Evolutionary conservation across 2,113 vertebrate species (phyloP).

Genomic region (Poeciliopsis occidentalis): DNA sequence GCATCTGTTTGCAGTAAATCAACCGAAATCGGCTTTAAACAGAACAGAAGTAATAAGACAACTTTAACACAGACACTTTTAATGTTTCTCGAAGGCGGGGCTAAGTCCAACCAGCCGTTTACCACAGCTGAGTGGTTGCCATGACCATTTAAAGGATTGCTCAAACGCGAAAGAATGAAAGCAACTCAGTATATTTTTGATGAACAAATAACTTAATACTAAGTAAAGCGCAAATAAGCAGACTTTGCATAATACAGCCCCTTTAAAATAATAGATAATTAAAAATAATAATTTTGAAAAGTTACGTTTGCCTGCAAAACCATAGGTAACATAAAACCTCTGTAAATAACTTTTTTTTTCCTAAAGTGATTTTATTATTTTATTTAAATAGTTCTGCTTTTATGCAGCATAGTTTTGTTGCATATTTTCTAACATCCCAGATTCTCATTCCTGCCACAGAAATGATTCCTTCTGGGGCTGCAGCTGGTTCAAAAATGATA

Average conservation of each 20-base stretch:
- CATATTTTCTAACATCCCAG: conserved; percentile 5
- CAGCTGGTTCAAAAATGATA: conserved; percentile 29
- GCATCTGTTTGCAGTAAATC: background rate
- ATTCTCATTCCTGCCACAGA: conserved; percentile 18
- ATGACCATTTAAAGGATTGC: too few species aligned
- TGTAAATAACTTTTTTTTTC: background rate
- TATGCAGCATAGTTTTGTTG: background rate
- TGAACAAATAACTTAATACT: too few species aligned
- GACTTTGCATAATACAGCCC: too few species aligned
- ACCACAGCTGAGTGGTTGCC: too few species aligned
- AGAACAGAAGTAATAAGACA: too few species aligned
- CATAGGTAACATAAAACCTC: background rate
- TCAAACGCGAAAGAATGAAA: too few species aligned
- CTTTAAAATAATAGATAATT: too few species aligned
- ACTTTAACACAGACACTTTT: background rate
- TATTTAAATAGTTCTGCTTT: background rate
- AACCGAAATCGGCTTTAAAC: background rate
- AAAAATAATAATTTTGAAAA: too few species aligned
- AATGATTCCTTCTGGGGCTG: conserved; percentile 30
- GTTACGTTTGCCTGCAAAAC: too few species aligned
- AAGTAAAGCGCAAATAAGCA: too few species aligned
- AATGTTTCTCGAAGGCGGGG: background rate
- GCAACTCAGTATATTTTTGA: too few species aligned
- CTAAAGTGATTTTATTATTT: background rate
- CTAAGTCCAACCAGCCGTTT: too few species aligned